Evolutionary conservation across 2,113 vertebrate species (phyloP).

Genomic region (Strix uralensis): DNA sequence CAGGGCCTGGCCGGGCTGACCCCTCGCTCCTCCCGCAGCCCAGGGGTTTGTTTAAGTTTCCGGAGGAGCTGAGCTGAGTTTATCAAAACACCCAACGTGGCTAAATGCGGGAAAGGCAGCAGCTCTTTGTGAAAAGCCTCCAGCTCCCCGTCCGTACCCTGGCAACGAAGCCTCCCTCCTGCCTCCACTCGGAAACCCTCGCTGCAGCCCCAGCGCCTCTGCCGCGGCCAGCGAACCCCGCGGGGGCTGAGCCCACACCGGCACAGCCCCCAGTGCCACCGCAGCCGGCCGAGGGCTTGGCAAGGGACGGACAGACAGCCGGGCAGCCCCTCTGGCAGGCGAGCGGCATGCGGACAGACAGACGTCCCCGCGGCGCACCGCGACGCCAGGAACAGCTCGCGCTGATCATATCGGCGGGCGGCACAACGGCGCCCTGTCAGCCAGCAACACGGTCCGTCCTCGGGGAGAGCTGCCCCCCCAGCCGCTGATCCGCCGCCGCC

Average conservation of each 20-base stretch:
- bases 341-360: neutral
- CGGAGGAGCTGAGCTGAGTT: neutral
- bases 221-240: neutral
- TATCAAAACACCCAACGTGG: accelerated
- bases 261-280: neutral
- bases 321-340: neutral
- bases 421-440: neutral
- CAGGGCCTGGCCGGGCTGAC: accelerated
- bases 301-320: neutral
- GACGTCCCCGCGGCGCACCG: neutral
- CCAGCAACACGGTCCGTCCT: neutral
- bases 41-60: no score
- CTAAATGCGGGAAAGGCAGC: neutral
- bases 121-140: neutral
- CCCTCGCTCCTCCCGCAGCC: neutral
- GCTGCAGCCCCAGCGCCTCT: neutral
- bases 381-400: neutral
- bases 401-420: neutral
- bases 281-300: neutral
- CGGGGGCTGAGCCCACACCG: neutral
- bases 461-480: neutral
- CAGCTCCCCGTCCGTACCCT: no score
- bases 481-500: no score
- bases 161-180: neutral
- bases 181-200: neutral